These are phyloP conservation scores for Caenorhabditis latens DNA, from an alignment of 1,140 invertebrate genomes.

Conservation along the genomic window DNA sequence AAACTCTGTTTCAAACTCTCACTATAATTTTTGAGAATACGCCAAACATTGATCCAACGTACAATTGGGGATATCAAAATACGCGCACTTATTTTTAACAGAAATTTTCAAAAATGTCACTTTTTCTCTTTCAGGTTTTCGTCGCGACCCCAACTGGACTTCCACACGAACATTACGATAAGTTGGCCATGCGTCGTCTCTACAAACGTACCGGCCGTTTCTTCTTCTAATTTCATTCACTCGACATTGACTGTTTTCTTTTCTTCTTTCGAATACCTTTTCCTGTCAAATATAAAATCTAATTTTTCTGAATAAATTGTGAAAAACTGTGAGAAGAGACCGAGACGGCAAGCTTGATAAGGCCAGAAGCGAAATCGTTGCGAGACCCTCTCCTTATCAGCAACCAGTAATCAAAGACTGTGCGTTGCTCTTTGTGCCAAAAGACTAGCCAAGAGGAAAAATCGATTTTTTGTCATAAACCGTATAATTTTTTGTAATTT, in stretches of 20 bases:
- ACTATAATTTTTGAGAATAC: too few relatives aligned
- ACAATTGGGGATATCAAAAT: too few relatives aligned
- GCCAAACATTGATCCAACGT: too few relatives aligned
- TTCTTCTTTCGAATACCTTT: background rate
- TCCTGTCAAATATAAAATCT: background rate
- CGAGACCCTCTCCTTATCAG: conserved; percentile 57
- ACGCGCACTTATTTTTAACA: too few relatives aligned
- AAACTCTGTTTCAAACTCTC: too few relatives aligned
- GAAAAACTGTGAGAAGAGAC: background rate
- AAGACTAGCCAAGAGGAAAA: conserved; percentile 10
- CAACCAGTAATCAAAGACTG: conserved; percentile 54
- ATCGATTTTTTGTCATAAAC: background rate
- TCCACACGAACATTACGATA: conserved; percentile 74
- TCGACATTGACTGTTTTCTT: background rate
- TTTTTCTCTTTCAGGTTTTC: conserved; percentile 64
- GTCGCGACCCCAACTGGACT: conserved; percentile 73
- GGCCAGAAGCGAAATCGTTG: background rate
- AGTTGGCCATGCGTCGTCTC: conserved; percentile 72
- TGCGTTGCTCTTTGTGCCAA: conserved; percentile 35
- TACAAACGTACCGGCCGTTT: conserved; percentile 77
- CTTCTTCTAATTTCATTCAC: conserved; percentile 60
- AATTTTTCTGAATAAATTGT: conserved; percentile 29
- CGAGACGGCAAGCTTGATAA: background rate
- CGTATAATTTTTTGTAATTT: background rate
- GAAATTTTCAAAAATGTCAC: background rate